Evolutionary conservation across 2,797 vertebrate species (phyloP).

Genomic region (Clamator glandarius): DNA sequence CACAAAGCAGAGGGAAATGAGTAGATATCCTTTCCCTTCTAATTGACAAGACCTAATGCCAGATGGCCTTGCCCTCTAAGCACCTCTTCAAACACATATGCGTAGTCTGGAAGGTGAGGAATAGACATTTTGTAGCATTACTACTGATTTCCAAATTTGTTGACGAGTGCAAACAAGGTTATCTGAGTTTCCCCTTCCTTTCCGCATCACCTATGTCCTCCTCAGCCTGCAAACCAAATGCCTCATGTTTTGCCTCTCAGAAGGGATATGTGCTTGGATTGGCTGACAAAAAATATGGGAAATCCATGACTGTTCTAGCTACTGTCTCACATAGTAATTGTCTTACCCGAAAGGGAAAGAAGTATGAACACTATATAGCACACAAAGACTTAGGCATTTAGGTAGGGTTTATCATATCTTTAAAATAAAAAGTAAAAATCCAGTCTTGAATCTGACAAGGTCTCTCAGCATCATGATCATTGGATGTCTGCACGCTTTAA

Average conservation of each 20-base stretch:
- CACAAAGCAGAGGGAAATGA: background rate
- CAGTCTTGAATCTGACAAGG: background rate
- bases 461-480: background rate
- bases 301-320: background rate
- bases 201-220: background rate
- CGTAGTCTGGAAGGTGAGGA: background rate
- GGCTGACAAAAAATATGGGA: background rate
- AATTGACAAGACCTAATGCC: background rate
- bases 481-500: background rate
- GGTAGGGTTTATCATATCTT: background rate
- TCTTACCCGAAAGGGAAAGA: background rate
- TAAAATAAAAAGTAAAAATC: background rate
- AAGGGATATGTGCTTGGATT: background rate
- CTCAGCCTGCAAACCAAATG: background rate
- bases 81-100: background rate
- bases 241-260: background rate
- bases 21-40: background rate
- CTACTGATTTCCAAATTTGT: background rate
- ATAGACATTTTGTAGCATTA: background rate
- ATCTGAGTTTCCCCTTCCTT: background rate
- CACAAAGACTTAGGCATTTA: background rate
- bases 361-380: background rate
- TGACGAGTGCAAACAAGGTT: background rate
- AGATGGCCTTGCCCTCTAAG: background rate
- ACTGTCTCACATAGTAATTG: background rate